Conservation (phyloP, 2,113 vertebrate species). For the Falcunculus frontatus region DNA sequence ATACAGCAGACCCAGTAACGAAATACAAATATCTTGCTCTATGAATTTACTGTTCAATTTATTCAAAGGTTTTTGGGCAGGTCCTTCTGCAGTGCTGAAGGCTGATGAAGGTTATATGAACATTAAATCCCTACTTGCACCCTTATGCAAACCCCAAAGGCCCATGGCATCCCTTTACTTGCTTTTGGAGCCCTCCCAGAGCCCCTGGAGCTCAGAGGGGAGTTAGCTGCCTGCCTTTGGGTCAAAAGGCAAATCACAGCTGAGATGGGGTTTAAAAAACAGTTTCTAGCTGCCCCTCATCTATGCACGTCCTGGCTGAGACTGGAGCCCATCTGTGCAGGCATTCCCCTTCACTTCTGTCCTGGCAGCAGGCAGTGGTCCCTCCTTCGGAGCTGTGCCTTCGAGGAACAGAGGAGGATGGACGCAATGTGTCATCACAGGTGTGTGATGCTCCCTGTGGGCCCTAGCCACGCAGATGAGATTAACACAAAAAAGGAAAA, state of each 20-base stretch:
- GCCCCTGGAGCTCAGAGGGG: background rate
- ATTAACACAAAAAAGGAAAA: background rate
- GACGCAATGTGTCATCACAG: background rate
- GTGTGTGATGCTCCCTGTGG: accelerated
- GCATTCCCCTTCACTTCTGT: background rate
- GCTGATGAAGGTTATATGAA: background rate
- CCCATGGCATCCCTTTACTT: background rate
- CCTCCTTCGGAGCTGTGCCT: background rate
- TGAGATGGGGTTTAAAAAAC: background rate
- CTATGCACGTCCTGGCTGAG: background rate
- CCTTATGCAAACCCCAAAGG: background rate
- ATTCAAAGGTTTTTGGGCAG: background rate
- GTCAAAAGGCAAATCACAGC: background rate
- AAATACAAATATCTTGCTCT: background rate
- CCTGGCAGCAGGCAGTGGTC: background rate
- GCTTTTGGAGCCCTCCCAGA: background rate
- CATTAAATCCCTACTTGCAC: background rate
- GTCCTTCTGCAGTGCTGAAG: background rate
- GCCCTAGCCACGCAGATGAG: background rate
- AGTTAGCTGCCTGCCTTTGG: background rate
- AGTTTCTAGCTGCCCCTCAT: background rate
- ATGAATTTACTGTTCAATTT: background rate
- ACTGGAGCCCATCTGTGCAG: background rate
- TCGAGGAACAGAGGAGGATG: background rate
- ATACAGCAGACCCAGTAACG: background rate